Evolutionary conservation across 2,888 invertebrate species (phyloP).

Genomic region (Hermaeophaga mercurialis): DNA sequence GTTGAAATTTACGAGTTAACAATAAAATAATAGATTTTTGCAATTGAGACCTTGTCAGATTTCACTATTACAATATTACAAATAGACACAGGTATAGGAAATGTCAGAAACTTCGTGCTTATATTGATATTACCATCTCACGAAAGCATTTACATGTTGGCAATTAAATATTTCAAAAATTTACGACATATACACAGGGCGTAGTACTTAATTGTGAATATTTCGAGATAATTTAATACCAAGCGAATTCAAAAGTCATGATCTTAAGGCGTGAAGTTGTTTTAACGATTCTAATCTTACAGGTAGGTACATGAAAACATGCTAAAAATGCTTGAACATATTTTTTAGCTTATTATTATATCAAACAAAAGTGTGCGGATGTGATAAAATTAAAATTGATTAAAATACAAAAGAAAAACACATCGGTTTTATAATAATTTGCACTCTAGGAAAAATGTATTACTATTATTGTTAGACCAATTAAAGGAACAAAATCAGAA

Average conservation of each 20-base stretch:
- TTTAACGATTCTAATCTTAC: too few relatives aligned
- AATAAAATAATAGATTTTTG: conserved; percentile 16
- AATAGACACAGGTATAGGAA: conserved; percentile 34
- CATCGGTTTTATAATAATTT: too few relatives aligned
- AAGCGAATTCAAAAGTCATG: conserved; percentile 8
- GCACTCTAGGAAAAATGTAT: too few relatives aligned
- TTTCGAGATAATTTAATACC: conserved; percentile 21
- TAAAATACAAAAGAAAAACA: too few relatives aligned
- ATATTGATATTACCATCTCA: conserved; percentile 40
- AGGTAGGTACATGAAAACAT: too few relatives aligned
- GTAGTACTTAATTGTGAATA: conserved; percentile 21
- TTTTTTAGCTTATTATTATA: too few relatives aligned
- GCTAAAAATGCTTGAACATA: too few relatives aligned
- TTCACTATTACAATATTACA: conserved; percentile 16
- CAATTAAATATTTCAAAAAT: conserved; percentile 35
- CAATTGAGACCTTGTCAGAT: conserved; percentile 23
- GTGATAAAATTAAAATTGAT: too few relatives aligned
- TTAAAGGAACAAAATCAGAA: too few relatives aligned
- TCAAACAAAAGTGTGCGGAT: too few relatives aligned
- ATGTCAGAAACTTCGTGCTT: conserved; percentile 44
- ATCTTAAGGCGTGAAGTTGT: conserved; percentile 11
- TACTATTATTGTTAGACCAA: too few relatives aligned
- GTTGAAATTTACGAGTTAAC: conserved; percentile 2
- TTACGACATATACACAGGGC: conserved; percentile 30
- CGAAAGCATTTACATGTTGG: conserved; percentile 36